phyloP scores from a whole-genome alignment of 2,888 invertebrate genomes.

The Acrobeloides nanus region DNA sequence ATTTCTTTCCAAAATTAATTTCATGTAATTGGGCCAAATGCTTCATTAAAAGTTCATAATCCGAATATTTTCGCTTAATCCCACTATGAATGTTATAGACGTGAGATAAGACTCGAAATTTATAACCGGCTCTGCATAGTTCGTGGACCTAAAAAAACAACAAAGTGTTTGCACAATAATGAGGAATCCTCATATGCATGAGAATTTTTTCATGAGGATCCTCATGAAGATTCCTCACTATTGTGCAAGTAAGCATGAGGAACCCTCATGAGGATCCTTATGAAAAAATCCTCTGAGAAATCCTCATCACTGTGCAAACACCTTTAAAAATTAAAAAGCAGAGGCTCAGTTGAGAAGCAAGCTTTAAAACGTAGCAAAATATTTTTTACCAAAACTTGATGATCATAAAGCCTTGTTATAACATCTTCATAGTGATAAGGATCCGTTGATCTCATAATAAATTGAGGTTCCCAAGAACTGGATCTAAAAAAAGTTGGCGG shows the following conservation, averaged over 20 bases:
- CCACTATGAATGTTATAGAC: constrained; percentile 29
- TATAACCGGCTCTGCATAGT: constrained; percentile 27
- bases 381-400: constrained; percentile 25
- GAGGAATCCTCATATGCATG: neutral
- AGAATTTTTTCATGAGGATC: no score
- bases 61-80: constrained; percentile 17
- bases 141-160: constrained; percentile 22
- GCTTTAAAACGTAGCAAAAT: neutral
- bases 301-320: no score
- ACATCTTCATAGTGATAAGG: constrained; percentile 24
- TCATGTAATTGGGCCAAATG: neutral
- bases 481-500: constrained; percentile 8
- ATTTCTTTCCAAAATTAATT: neutral
- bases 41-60: constrained; percentile 9
- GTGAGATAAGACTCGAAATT: constrained; percentile 21
- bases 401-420: constrained; percentile 22
- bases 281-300: no score
- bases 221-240: no score
- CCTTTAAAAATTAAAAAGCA: no score
- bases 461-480: constrained; percentile 24
- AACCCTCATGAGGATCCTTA: no score
- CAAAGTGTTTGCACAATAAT: no score
- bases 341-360: no score
- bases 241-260: no score
- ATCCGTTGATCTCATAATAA: constrained; percentile 23